These are phyloP conservation scores for Ormyrus thymus DNA, from an alignment of 2,888 invertebrate species.

Conservation along the genomic window DNA sequence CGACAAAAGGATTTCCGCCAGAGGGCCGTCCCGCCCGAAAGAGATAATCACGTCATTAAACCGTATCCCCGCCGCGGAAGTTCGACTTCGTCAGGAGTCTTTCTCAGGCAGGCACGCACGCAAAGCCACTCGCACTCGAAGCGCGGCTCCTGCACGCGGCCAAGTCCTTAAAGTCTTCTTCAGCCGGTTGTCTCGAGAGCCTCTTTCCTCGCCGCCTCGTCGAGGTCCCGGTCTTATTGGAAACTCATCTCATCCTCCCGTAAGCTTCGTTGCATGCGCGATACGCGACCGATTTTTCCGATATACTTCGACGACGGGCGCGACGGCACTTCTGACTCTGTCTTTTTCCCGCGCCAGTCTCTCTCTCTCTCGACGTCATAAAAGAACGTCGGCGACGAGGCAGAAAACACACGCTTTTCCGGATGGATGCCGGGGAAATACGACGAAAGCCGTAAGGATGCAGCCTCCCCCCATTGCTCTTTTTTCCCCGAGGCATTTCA, in stretches of 20 bases:
- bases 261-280: constrained; percentile 54
- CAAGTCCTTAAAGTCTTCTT: constrained; percentile 42
- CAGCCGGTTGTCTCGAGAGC: constrained; percentile 24
- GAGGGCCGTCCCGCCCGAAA: no score
- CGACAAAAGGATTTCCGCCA: no score
- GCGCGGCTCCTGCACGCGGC: not conserved
- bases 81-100: no score
- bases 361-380: constrained; percentile 13
- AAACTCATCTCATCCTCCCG: constrained; percentile 62
- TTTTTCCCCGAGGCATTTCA: not conserved
- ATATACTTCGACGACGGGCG: constrained; percentile 48
- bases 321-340: not conserved
- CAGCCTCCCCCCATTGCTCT: not conserved
- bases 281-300: constrained; percentile 60
- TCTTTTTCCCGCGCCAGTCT: not conserved
- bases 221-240: constrained; percentile 60
- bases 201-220: constrained; percentile 19
- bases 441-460: not conserved
- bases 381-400: constrained; percentile 28
- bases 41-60: no score
- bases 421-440: constrained; percentile 22
- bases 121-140: not conserved
- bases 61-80: no score
- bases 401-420: constrained; percentile 16
- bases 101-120: not conserved